These are phyloP conservation scores for Natrix natrix DNA, from an alignment of 2,797 vertebrate species.

Conservation along the genomic window DNA sequence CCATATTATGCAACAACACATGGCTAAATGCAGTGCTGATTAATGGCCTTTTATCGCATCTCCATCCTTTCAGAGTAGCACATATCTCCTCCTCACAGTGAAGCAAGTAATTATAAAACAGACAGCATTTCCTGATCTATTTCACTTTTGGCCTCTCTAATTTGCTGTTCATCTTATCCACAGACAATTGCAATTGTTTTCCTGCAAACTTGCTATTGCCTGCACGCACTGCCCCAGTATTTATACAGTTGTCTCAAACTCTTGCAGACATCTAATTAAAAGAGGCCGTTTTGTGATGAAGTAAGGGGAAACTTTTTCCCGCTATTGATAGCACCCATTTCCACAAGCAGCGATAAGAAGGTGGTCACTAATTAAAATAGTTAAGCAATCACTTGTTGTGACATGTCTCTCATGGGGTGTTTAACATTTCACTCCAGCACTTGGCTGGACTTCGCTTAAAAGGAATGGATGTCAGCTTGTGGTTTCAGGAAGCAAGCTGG, in stretches of 20 bases:
- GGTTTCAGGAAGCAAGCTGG: background rate
- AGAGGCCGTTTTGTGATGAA: slow-evolving; percentile 25
- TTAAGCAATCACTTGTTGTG: slow-evolving; percentile 11
- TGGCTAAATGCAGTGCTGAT: slow-evolving; percentile 54
- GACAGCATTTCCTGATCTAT: slow-evolving; percentile 36
- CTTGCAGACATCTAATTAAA: slow-evolving; percentile 30
- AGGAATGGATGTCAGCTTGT: background rate
- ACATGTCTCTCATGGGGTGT: background rate
- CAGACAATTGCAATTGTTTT: slow-evolving; percentile 30
- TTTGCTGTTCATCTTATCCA: slow-evolving; percentile 26
- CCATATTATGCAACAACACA: slow-evolving; percentile 47
- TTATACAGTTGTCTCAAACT: slow-evolving; percentile 33
- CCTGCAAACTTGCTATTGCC: slow-evolving; percentile 15
- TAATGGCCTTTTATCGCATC: slow-evolving; percentile 46
- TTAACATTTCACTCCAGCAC: background rate
- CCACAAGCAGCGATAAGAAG: slow-evolving; percentile 12
- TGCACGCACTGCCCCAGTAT: background rate
- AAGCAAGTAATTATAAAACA: slow-evolving; percentile 42
- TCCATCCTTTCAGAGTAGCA: slow-evolving; percentile 41
- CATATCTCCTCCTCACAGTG: slow-evolving; percentile 37
- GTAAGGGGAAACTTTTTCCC: slow-evolving; percentile 19
- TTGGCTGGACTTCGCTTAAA: background rate
- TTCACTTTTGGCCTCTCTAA: slow-evolving; percentile 26
- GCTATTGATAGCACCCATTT: slow-evolving; percentile 1
- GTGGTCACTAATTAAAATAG: slow-evolving; percentile 20